A percentile compares a stretch with the other conserved stretches of the same genome.
Conservation (phyloP, 2,888 invertebrate species). For the Drosophila prostipennis region DNA sequence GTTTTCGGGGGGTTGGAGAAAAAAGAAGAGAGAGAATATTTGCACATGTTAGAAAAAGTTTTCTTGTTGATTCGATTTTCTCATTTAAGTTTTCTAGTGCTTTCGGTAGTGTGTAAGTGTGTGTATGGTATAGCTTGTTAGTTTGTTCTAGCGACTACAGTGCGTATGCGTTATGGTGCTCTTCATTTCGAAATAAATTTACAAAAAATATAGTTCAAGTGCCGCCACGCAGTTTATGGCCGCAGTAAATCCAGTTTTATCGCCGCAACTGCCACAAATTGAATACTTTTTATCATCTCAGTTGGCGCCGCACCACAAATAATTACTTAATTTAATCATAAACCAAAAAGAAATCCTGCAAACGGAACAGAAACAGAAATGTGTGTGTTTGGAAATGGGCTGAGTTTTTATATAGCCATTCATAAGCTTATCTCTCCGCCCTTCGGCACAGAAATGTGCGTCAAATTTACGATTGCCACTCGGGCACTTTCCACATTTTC, state of each 20-base stretch:
- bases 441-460: conserved; percentile 47
- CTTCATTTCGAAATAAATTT: conserved; percentile 26
- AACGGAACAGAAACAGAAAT: conserved; percentile 8
- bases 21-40: conserved; percentile 46
- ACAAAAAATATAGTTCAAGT: conserved; percentile 39
- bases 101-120: conserved; percentile 30
- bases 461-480: conserved; percentile 66
- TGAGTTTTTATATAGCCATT: conserved; percentile 70
- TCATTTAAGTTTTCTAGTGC: conserved; percentile 29
- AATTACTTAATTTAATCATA: conserved; percentile 80
- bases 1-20: conserved; percentile 4
- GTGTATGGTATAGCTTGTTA: conserved; percentile 45
- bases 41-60: conserved; percentile 63
- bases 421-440: conserved; percentile 63
- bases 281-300: conserved; percentile 48
- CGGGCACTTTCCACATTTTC: conserved; percentile 73
- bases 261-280: conserved; percentile 41
- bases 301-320: conserved; percentile 65
- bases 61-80: conserved; percentile 39
- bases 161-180: conserved; percentile 58
- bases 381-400: conserved; percentile 23
- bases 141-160: conserved; percentile 55
- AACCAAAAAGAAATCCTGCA: conserved; percentile 46
- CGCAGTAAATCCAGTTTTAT: conserved; percentile 33
- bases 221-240: conserved; percentile 26